Percentiles rank a stretch among this genome's conserved stretches.
Evolutionary conservation across 2,797 vertebrate species (phyloP).

Genomic region (Macropus fuliginosus): DNA sequence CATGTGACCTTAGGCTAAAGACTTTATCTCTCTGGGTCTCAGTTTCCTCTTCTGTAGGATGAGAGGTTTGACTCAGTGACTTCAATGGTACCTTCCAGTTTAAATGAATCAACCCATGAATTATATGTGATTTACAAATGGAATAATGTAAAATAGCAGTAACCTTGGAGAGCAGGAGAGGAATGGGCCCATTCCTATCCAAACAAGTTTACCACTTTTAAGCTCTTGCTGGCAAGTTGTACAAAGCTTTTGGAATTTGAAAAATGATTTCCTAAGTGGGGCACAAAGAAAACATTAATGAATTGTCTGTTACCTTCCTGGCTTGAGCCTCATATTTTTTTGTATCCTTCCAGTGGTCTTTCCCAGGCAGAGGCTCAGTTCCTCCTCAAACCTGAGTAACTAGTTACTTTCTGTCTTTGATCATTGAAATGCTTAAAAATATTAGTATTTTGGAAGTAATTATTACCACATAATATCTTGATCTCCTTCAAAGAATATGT

Average conservation of each 20-base stretch:
- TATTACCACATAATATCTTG: not conserved
- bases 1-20: not conserved
- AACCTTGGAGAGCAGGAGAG: slow-evolving; percentile 69
- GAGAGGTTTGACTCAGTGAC: not conserved
- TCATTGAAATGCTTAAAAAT: not conserved
- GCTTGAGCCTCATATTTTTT: not conserved
- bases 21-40: not conserved
- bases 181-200: slow-evolving; percentile 53
- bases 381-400: not conserved
- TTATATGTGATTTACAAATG: not conserved
- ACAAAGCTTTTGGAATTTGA: slow-evolving; percentile 37
- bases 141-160: slow-evolving; percentile 8
- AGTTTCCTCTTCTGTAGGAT: not conserved
- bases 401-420: not conserved
- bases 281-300: slow-evolving; percentile 6
- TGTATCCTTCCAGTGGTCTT: not conserved
- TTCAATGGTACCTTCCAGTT: not conserved
- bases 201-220: slow-evolving; percentile 62
- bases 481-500: not conserved
- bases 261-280: slow-evolving; percentile 30
- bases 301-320: slow-evolving; percentile 16
- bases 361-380: not conserved
- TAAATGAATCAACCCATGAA: not conserved
- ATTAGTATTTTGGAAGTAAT: not conserved
- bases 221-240: slow-evolving; percentile 60